Percentiles rank a stretch among this genome's conserved stretches.
These are phyloP conservation scores for Xiphorhynchus elegans DNA, from an alignment of 2,113 vertebrate species.

Conservation along the genomic window DNA sequence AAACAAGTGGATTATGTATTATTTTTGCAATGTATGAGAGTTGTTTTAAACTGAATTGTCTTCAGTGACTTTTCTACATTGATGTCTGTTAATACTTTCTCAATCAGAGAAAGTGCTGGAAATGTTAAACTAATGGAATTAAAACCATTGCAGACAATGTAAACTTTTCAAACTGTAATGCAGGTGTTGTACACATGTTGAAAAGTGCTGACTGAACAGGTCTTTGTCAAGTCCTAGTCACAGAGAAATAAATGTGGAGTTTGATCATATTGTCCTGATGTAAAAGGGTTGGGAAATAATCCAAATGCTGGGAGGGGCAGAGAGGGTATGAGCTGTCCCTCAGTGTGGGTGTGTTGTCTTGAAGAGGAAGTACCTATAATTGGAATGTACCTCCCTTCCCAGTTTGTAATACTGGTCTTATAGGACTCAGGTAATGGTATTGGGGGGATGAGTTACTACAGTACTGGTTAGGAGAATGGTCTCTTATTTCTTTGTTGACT, in stretches of 20 bases:
- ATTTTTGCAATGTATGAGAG: background rate
- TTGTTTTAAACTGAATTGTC: background rate
- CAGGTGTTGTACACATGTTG: background rate
- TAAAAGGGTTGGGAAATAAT: background rate
- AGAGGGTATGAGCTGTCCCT: background rate
- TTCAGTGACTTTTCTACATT: background rate
- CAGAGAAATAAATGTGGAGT: background rate
- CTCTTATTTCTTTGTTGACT: constrained; percentile 2
- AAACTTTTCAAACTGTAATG: background rate
- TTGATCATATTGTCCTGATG: constrained; percentile 5
- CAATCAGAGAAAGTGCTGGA: background rate
- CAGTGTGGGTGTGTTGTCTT: background rate
- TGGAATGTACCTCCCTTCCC: background rate
- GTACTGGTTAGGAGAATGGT: background rate
- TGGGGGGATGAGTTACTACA: background rate
- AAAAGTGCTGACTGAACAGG: background rate
- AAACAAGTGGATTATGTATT: background rate
- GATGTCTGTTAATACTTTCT: background rate
- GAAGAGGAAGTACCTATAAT: background rate
- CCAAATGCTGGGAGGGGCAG: background rate
- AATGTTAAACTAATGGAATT: background rate
- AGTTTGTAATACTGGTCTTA: background rate
- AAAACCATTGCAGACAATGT: background rate
- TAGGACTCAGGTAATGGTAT: background rate
- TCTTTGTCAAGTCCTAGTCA: background rate